A percentile compares a stretch with the other conserved stretches of the same genome.
Evolutionary conservation across 2,888 invertebrate genomes (phyloP).

Genomic region (Anorthoa munda): DNA sequence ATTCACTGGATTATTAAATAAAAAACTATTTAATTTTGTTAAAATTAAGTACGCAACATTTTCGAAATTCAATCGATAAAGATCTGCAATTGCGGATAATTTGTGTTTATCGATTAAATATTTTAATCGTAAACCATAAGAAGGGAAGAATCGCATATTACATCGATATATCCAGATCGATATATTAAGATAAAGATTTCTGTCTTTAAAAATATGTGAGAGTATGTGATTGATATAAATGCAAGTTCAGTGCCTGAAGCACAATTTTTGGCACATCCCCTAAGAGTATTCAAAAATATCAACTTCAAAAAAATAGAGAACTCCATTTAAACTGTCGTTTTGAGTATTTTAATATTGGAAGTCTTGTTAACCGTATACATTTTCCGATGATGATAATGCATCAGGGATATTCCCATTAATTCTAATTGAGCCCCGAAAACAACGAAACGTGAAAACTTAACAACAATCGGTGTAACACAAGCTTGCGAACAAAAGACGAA

Average conservation of each 20-base stretch:
- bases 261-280: slow-evolving; percentile 63
- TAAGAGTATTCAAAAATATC: slow-evolving; percentile 67
- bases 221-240: slow-evolving; percentile 59
- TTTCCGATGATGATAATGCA: slow-evolving; percentile 70
- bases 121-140: not conserved
- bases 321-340: slow-evolving; percentile 60
- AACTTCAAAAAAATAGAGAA: slow-evolving; percentile 60
- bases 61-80: slow-evolving; percentile 34
- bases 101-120: slow-evolving; percentile 23
- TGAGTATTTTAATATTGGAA: slow-evolving; percentile 78
- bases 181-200: slow-evolving; percentile 25
- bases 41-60: slow-evolving; percentile 33
- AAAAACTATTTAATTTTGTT: slow-evolving; percentile 43
- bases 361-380: slow-evolving; percentile 83
- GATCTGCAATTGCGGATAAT: slow-evolving; percentile 13
- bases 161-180: slow-evolving; percentile 28
- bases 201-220: slow-evolving; percentile 38
- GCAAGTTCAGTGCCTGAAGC: slow-evolving; percentile 62
- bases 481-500: slow-evolving; percentile 60
- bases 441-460: slow-evolving; percentile 69
- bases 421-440: slow-evolving; percentile 74
- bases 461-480: slow-evolving; percentile 65
- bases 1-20: slow-evolving; percentile 60
- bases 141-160: not conserved
- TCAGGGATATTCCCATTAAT: slow-evolving; percentile 66